Percentiles rank a stretch among this genome's conserved stretches.
Conservation (phyloP, 2,113 vertebrate species). For the Nycticryphes semicollaris region DNA sequence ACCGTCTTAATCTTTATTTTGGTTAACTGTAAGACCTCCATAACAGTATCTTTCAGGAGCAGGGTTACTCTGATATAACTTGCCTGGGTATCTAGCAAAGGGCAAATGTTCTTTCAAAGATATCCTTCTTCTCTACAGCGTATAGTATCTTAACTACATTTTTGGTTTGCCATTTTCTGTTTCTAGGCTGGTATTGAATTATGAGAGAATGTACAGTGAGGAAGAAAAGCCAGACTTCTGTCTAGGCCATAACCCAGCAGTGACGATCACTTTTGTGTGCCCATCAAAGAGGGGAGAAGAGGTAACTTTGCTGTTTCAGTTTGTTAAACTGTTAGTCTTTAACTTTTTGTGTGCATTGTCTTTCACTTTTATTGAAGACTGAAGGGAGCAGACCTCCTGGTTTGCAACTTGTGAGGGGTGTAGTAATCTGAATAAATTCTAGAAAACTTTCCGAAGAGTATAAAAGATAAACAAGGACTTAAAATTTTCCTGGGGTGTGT, state of each 20-base stretch:
- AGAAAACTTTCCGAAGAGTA: background rate
- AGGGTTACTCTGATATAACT: background rate
- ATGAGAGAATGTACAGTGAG: slow-evolving; percentile 58
- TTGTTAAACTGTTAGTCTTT: background rate
- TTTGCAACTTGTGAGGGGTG: background rate
- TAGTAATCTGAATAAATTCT: background rate
- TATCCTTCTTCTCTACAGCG: background rate
- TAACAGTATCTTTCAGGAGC: background rate
- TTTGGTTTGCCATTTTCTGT: background rate
- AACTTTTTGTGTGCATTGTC: background rate
- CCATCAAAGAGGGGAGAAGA: slow-evolving; percentile 85
- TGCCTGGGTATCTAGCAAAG: background rate
- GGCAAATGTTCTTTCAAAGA: background rate
- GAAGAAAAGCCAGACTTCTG: slow-evolving; percentile 75
- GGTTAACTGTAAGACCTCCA: background rate
- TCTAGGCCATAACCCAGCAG: slow-evolving; percentile 82
- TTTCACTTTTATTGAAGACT: background rate
- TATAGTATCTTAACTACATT: background rate
- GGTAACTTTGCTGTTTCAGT: slow-evolving; percentile 24
- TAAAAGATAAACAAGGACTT: background rate
- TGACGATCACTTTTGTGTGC: slow-evolving; percentile 90
- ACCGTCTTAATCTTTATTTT: background rate
- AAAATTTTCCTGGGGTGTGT: background rate
- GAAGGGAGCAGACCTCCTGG: background rate
- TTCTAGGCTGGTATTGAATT: slow-evolving; percentile 83